Base-by-base conservation (phyloP, 2,113 vertebrate genomes). In the Amblyornis subalaris region DNA sequence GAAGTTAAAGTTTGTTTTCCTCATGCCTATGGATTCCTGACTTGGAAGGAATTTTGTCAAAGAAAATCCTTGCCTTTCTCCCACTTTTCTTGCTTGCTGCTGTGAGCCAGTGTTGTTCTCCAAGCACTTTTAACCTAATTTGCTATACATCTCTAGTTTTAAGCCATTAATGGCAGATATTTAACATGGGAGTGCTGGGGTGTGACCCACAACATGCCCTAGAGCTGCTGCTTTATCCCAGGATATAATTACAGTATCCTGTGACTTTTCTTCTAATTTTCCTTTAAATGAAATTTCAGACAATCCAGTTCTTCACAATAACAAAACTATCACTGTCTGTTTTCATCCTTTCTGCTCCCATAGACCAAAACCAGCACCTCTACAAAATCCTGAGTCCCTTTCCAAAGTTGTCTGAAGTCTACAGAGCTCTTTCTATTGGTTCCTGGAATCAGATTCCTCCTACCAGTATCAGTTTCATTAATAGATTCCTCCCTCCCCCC, bases 401-500 rank as follows among this genome's bases (percentile, higher is more conserved):
- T 28, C 35, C 44, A 74, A 45, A 71, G 51, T 47, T 50, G 24
- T 8, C 25, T 66, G 19, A 74, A 70, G 21, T 40, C 60, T 70
- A 9, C 29, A 57, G 45, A 20, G 14, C 36, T 51, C 22, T 78
- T 50, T 7, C 12, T 6, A 8, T 4, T n/a, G 44, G 16, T 18
- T 71, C 23, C 48, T 90, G 38, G 21, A 42, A 70, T 66, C 14
- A 33, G 20, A 19, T 51, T 66, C 10, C 42, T 57, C 26, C 53
- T 50, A 26, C n/a, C 48, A 44, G 8, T 44, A 51, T 71, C 18
- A 29, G 36, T 51, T 69, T 44, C 29, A 38, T 45, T 24, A 50
- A 35, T 9, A 8, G 55, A 20, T n/a, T 66, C 35, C 7, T 1
- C 0, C 4, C 36, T 38, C 8, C 2, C 2, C 14, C 1, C 9